phyloP scores from a whole-genome alignment of 35 echinoderm and acorn worm species.

The Ophioderma brevispina region DNA sequence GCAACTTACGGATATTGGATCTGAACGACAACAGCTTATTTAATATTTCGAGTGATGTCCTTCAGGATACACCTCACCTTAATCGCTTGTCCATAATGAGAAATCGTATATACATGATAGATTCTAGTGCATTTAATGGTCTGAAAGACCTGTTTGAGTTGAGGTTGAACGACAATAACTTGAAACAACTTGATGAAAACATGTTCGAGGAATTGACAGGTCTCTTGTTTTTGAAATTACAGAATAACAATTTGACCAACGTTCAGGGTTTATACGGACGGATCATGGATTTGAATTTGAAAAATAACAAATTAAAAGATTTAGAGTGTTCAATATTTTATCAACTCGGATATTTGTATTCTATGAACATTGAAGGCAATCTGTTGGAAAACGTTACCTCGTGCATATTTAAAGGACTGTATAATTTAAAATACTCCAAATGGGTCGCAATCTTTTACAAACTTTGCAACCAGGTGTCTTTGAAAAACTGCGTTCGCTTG shows the following conservation, averaged over 20 bases:
- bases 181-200: neutral
- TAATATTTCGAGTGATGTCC: neutral
- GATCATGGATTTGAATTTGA: neutral
- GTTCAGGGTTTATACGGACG: neutral
- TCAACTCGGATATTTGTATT: neutral
- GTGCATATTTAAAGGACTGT: neutral
- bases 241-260: neutral
- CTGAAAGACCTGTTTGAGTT: neutral
- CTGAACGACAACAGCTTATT: neutral
- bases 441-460: neutral
- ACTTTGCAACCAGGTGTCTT: neutral
- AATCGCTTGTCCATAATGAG: neutral
- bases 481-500: neutral
- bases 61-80: neutral
- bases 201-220: neutral
- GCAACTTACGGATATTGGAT: neutral
- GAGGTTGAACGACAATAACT: neutral
- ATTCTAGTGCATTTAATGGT: neutral
- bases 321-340: neutral
- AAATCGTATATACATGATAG: neutral
- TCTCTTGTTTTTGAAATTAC: neutral
- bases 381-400: neutral
- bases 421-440: neutral
- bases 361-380: neutral
- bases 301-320: neutral